Conservation (phyloP, 2,797 vertebrate species). For the Scleropages formosus region DNA sequence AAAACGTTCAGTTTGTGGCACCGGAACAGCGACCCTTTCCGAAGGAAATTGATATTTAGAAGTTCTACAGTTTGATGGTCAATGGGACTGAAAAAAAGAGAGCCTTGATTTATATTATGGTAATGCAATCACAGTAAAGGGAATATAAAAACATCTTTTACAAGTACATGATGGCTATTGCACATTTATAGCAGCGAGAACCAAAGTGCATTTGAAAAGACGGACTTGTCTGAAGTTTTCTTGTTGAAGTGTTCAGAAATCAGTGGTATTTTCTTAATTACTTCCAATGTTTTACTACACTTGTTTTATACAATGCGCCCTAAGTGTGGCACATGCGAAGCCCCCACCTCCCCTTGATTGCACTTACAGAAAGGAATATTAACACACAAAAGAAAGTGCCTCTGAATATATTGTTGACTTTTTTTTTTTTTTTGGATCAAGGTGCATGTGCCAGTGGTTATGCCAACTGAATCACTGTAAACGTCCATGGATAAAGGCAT, state of each 20-base stretch:
- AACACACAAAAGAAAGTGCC: too few species aligned
- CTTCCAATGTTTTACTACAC: background rate
- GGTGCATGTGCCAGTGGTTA: background rate
- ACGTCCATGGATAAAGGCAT: too few species aligned
- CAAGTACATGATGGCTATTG: background rate
- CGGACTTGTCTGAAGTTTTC: background rate
- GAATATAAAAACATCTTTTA: conserved; percentile 5
- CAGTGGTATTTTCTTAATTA: conserved; percentile 5
- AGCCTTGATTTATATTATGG: conserved; percentile 10
- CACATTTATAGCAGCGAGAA: background rate
- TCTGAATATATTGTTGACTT: too few species aligned
- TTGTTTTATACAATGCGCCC: background rate
- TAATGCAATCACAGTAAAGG: conserved; percentile 26
- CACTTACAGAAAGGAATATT: too few species aligned
- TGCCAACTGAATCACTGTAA: too few species aligned
- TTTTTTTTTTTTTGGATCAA: conserved; percentile 6
- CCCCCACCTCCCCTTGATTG: too few species aligned
- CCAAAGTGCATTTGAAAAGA: background rate
- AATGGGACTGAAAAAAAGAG: background rate
- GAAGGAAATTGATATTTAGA: conserved; percentile 4
- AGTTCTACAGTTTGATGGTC: background rate
- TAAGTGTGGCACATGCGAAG: background rate
- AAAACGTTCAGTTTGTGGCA: background rate
- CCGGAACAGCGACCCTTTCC: background rate
- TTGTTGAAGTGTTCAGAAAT: background rate